phyloP scores from a whole-genome alignment of 2,888 invertebrate genomes.

The Stenotaenia linearis region DNA sequence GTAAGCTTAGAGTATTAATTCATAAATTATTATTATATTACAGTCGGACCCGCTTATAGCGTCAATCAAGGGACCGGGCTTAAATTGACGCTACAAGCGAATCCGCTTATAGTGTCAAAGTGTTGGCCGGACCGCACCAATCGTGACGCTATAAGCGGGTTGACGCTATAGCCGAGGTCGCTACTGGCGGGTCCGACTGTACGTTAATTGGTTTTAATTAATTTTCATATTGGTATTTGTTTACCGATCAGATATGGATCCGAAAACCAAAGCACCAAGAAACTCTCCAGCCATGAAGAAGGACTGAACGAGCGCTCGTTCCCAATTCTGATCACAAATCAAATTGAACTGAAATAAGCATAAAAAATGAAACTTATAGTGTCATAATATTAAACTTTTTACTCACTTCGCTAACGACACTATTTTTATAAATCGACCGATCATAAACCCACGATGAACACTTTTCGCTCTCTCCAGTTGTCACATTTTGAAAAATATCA shows the following conservation, averaged over 20 bases:
- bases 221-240: too few species aligned
- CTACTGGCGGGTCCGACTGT: too few species aligned
- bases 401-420: slow-evolving; percentile 28
- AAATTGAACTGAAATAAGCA: slow-evolving; percentile 53
- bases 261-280: slow-evolving; percentile 56
- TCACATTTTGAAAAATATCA: not conserved
- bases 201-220: too few species aligned
- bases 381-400: not conserved
- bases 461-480: not conserved
- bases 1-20: too few species aligned
- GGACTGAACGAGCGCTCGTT: slow-evolving; percentile 57
- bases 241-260: slow-evolving; percentile 59
- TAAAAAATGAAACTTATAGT: not conserved
- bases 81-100: too few species aligned
- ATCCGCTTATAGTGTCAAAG: too few species aligned
- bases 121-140: too few species aligned
- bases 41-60: too few species aligned
- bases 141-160: too few species aligned
- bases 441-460: slow-evolving; percentile 28
- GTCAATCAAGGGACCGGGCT: too few species aligned
- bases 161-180: too few species aligned
- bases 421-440: slow-evolving; percentile 11
- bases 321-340: slow-evolving; percentile 59
- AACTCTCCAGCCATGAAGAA: slow-evolving; percentile 60
- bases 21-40: too few species aligned